phyloP scores from a whole-genome alignment of 2,888 invertebrate genomes.

The Hyalella azteca region DNA sequence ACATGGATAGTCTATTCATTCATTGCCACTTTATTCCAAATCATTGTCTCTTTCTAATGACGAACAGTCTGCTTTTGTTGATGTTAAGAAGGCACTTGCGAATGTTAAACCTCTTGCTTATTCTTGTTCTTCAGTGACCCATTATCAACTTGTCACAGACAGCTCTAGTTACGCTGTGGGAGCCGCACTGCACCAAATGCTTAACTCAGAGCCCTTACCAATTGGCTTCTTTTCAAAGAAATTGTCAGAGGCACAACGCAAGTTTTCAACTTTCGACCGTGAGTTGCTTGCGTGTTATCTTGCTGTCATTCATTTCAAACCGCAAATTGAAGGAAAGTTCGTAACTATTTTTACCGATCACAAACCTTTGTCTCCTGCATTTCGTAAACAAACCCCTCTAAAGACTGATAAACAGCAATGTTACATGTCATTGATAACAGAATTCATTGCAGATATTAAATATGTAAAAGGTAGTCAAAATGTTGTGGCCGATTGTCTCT shows the following conservation, averaged over 20 bases:
- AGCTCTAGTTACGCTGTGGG: conserved; percentile 6
- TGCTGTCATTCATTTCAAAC: too few species aligned
- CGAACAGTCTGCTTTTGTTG: background rate
- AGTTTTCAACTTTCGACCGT: too few species aligned
- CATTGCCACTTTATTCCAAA: background rate
- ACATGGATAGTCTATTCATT: background rate
- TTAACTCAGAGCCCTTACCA: background rate
- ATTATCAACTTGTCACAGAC: conserved; percentile 14
- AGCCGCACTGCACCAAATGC: conserved; percentile 34
- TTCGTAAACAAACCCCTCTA: too few species aligned
- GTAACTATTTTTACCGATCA: too few species aligned
- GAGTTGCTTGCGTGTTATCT: too few species aligned
- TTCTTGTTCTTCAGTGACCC: background rate
- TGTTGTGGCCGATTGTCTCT: conserved; percentile 36
- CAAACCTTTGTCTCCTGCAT: too few species aligned
- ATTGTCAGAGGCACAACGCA: conserved; percentile 11
- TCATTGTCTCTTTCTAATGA: background rate
- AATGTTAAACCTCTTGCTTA: background rate
- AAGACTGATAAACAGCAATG: background rate
- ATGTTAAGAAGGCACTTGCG: background rate
- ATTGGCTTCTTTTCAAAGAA: conserved; percentile 35
- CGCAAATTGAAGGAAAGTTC: too few species aligned
- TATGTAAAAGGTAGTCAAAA: conserved; percentile 21
- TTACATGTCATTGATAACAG: background rate
- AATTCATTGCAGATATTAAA: background rate